These are phyloP conservation scores for Falcaria lacertinaria DNA, from an alignment of 2,888 invertebrate species.

Conservation along the genomic window DNA sequence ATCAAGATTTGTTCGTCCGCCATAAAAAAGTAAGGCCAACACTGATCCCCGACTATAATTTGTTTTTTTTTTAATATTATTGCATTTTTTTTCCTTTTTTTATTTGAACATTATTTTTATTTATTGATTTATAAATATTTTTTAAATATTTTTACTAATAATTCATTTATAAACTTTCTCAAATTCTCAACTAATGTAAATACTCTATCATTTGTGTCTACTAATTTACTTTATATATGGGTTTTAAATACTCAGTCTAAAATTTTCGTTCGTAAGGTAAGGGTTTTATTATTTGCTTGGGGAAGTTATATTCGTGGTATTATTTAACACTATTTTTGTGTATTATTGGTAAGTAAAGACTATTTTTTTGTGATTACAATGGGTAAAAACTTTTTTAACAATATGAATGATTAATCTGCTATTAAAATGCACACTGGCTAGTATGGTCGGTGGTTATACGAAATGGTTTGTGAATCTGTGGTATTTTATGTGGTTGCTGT, in stretches of 20 bases:
- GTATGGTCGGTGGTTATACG: slow-evolving; percentile 56
- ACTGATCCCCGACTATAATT: slow-evolving; percentile 69
- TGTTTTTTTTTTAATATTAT: slow-evolving; percentile 40
- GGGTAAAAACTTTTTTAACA: slow-evolving; percentile 38
- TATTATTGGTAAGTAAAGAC: slow-evolving; percentile 42
- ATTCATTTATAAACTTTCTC: slow-evolving; percentile 70
- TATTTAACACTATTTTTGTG: slow-evolving; percentile 39
- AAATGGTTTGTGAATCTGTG: slow-evolving; percentile 43
- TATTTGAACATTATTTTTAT: slow-evolving; percentile 1
- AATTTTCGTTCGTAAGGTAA: slow-evolving; percentile 74
- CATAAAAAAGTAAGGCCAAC: slow-evolving; percentile 51
- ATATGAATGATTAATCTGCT: slow-evolving; percentile 48
- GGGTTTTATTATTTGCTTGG: slow-evolving; percentile 60
- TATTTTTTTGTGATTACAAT: slow-evolving; percentile 61
- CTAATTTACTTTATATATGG: slow-evolving; percentile 45
- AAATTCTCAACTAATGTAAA: slow-evolving; percentile 79
- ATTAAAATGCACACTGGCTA: slow-evolving; percentile 38
- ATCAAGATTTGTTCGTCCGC: slow-evolving; percentile 66
- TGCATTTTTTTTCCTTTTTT: slow-evolving; percentile 35
- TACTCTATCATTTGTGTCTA: slow-evolving; percentile 65
- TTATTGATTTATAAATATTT: slow-evolving; percentile 7
- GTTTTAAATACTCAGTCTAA: slow-evolving; percentile 78
- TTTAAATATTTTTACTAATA: slow-evolving; percentile 16
- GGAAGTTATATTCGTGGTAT: slow-evolving; percentile 54
- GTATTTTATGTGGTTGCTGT: slow-evolving; percentile 33